phyloP scores from a whole-genome alignment of 2,888 invertebrate species.

The Acronicta alni region DNA sequence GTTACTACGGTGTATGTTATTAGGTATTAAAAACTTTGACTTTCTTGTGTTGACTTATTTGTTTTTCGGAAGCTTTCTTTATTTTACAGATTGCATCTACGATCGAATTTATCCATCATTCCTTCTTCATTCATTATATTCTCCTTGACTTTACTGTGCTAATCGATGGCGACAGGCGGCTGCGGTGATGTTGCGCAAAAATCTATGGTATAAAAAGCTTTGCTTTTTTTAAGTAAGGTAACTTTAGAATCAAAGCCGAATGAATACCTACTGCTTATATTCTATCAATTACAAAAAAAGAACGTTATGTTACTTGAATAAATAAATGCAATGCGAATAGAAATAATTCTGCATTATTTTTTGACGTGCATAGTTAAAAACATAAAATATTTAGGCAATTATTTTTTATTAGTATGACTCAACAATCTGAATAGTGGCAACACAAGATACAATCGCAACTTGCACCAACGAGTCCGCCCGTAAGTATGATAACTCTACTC shows the following conservation, averaged over 20 bases:
- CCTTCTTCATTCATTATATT: slow-evolving; percentile 2
- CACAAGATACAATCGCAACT: not conserved
- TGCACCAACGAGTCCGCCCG: not conserved
- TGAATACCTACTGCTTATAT: too few relatives aligned
- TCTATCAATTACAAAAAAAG: too few relatives aligned
- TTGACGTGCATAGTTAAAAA: too few relatives aligned
- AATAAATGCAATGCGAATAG: too few relatives aligned
- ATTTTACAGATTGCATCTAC: not conserved
- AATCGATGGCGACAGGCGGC: not conserved
- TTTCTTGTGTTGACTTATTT: not conserved
- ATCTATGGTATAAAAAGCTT: not conserved
- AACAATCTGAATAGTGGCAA: not conserved
- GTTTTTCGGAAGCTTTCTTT: not conserved
- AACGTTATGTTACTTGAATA: too few relatives aligned
- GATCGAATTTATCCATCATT: not conserved
- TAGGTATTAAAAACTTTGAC: slow-evolving; percentile 24
- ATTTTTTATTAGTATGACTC: not conserved
- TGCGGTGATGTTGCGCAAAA: not conserved
- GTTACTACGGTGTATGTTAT: slow-evolving; percentile 17
- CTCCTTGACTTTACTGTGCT: not conserved
- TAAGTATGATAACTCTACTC: not conserved
- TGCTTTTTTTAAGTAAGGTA: too few relatives aligned
- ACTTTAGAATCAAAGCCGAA: too few relatives aligned
- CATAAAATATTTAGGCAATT: not conserved
- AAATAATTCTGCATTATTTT: too few relatives aligned